These are phyloP conservation scores for Pelochelys cantorii DNA, from an alignment of 2,797 vertebrate genomes.

Conservation along the genomic window DNA sequence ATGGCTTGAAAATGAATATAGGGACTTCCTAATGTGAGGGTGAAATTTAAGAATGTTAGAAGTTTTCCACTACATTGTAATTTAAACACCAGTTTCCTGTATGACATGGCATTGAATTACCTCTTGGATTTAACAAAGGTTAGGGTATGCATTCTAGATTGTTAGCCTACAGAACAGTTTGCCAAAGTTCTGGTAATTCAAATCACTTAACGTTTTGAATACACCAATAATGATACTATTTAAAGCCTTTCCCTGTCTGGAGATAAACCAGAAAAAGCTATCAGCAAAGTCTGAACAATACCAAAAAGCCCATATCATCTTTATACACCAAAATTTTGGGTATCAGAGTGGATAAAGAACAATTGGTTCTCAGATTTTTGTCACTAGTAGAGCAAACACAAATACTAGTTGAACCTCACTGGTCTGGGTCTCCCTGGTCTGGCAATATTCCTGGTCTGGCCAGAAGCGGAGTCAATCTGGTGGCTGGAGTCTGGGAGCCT, in stretches of 20 bases:
- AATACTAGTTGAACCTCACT: no score
- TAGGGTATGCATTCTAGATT: not conserved
- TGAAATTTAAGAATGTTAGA: not conserved
- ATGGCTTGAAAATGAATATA: not conserved
- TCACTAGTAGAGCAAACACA: not conserved
- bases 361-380: not conserved
- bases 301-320: not conserved
- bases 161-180: not conserved
- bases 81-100: not conserved
- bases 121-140: not conserved
- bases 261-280: not conserved
- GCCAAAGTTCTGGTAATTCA: not conserved
- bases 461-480: no score
- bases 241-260: not conserved
- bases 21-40: not conserved
- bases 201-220: not conserved
- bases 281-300: not conserved
- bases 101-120: not conserved
- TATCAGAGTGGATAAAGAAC: not conserved
- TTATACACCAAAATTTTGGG: not conserved
- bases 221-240: not conserved
- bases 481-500: no score
- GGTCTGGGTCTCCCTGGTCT: no score
- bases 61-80: not conserved
- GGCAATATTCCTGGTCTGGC: no score